Conservation (phyloP, 1,140 invertebrate species). For the Agrypnia vestita region DNA sequence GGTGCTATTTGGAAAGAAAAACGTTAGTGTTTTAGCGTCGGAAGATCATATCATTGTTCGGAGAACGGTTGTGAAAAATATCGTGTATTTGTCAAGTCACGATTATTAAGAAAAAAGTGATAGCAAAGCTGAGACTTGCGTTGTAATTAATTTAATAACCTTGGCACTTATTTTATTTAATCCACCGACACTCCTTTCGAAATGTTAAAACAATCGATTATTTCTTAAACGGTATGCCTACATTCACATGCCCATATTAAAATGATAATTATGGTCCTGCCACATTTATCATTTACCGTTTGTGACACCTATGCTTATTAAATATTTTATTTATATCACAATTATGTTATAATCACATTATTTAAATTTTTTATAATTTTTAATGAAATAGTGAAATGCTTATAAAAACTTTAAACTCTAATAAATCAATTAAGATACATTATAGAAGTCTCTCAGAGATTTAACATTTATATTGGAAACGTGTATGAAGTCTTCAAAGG, state of each 20-base stretch:
- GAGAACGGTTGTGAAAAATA: constrained; percentile 30
- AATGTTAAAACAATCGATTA: constrained; percentile 18
- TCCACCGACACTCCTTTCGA: constrained; percentile 32
- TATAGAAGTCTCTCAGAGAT: too few species aligned
- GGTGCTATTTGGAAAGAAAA: constrained; percentile 34
- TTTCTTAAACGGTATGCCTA: not conserved
- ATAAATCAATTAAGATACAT: too few species aligned
- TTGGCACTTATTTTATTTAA: constrained; percentile 14
- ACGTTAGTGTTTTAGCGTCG: constrained; percentile 27
- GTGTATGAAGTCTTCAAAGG: too few species aligned
- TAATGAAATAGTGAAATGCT: too few species aligned
- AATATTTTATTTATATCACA: not conserved
- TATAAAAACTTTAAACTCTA: too few species aligned
- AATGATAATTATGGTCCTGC: not conserved
- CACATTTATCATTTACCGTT: not conserved
- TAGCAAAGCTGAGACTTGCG: constrained; percentile 3
- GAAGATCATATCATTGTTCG: constrained; percentile 49
- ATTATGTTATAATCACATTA: too few species aligned
- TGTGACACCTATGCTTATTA: not conserved
- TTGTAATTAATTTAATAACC: constrained; percentile 32
- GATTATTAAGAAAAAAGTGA: constrained; percentile 34
- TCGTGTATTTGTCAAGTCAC: constrained; percentile 37
- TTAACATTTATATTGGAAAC: too few species aligned
- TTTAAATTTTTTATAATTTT: too few species aligned
- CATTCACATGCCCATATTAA: too few species aligned